phyloP scores from a whole-genome alignment of 2,113 vertebrate genomes.

The Trematocara marginatum region DNA sequence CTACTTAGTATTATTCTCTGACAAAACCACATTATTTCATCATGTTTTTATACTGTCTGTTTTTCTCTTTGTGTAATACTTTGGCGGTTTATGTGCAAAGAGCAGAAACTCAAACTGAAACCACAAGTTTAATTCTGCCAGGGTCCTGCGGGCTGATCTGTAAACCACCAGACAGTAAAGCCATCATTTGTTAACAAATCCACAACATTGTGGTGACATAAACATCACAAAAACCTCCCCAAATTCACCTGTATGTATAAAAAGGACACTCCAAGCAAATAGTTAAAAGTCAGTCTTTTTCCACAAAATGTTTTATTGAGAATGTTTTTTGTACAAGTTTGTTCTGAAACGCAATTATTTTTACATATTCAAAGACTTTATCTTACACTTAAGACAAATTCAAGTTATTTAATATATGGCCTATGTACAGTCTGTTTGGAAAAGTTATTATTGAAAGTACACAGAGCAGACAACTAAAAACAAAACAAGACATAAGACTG shows the following conservation, averaged over 20 bases:
- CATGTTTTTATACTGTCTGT: neutral
- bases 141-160: neutral
- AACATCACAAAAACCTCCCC: neutral
- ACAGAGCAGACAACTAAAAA: slow-evolving; percentile 2
- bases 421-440: slow-evolving; percentile 50
- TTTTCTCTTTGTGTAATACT: neutral
- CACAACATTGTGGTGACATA: neutral
- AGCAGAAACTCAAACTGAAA: neutral
- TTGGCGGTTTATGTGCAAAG: neutral
- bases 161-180: neutral
- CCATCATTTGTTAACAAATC: neutral
- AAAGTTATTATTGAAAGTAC: neutral
- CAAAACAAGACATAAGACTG: neutral
- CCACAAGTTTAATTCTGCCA: neutral
- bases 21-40: neutral
- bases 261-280: neutral
- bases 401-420: slow-evolving; percentile 41
- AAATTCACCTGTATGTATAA: neutral
- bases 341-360: slow-evolving; percentile 59
- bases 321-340: slow-evolving; percentile 44
- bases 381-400: slow-evolving; percentile 57
- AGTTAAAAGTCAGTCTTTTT: neutral
- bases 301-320: slow-evolving; percentile 52
- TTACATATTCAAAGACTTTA: slow-evolving; percentile 57
- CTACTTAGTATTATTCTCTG: neutral